phyloP scores from a whole-genome alignment of 2,113 vertebrate species.

The Drymodes brunneopygia region DNA sequence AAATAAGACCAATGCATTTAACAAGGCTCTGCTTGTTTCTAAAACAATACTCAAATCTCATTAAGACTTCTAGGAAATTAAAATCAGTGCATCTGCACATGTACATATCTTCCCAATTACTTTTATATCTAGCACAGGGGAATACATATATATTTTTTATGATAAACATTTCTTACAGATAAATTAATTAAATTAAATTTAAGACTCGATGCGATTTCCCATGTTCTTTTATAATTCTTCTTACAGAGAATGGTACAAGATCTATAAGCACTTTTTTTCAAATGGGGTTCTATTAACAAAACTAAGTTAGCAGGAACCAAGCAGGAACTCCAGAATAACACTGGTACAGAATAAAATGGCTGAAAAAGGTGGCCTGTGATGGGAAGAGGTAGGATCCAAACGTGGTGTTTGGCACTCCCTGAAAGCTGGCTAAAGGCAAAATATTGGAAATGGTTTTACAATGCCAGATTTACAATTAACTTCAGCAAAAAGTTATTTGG shows the following conservation, averaged over 20 bases:
- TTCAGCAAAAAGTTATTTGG: slow-evolving; percentile 4
- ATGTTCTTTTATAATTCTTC: slow-evolving; percentile 73
- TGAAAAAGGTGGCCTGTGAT: background rate
- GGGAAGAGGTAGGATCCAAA: slow-evolving; percentile 11
- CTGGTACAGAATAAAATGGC: slow-evolving; percentile 59
- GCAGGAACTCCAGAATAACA: slow-evolving; percentile 65
- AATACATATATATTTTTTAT: slow-evolving; percentile 79
- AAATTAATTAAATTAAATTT: slow-evolving; percentile 86
- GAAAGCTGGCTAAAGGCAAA: slow-evolving; percentile 38
- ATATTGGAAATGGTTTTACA: background rate
- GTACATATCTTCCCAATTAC: slow-evolving; percentile 69
- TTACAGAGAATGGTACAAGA: slow-evolving; percentile 75
- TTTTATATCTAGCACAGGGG: slow-evolving; percentile 73
- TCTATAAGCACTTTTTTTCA: slow-evolving; percentile 66
- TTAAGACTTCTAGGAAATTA: slow-evolving; percentile 77
- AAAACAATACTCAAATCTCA: slow-evolving; percentile 72
- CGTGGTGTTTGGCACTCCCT: slow-evolving; percentile 55
- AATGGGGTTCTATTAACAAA: slow-evolving; percentile 72
- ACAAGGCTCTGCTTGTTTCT: slow-evolving; percentile 66
- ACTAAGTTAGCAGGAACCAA: slow-evolving; percentile 57
- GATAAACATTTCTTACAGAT: slow-evolving; percentile 85
- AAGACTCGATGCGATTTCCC: slow-evolving; percentile 77
- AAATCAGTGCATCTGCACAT: slow-evolving; percentile 71
- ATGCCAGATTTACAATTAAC: background rate
- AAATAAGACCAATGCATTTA: slow-evolving; percentile 55